These are phyloP conservation scores for Oscheius onirici DNA, from an alignment of 2,888 invertebrate genomes.

Conservation along the genomic window DNA sequence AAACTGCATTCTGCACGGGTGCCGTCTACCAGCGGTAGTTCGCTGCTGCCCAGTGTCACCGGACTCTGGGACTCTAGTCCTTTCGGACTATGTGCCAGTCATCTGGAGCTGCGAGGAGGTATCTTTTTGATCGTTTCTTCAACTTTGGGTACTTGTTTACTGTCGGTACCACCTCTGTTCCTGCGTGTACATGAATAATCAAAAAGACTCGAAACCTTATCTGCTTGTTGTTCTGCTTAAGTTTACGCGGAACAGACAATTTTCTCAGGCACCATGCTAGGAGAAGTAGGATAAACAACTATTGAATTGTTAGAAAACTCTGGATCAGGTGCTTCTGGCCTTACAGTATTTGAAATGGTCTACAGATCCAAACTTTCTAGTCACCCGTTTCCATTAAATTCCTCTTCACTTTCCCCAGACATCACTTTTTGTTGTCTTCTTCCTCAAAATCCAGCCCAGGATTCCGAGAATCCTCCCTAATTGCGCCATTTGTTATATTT, in stretches of 20 bases:
- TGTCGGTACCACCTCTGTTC: not conserved
- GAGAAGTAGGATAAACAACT: too few species aligned
- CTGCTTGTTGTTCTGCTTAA: not conserved
- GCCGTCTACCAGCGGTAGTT: slow-evolving; percentile 4
- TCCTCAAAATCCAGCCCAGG: too few species aligned
- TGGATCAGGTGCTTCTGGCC: too few species aligned
- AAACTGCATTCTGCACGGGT: slow-evolving; percentile 26
- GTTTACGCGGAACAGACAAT: too few species aligned
- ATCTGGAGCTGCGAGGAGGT: slow-evolving; percentile 18
- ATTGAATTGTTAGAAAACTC: too few species aligned
- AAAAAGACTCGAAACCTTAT: slow-evolving; percentile 5
- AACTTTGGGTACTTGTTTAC: slow-evolving; percentile 6
- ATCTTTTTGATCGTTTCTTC: not conserved
- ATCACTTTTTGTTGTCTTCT: too few species aligned
- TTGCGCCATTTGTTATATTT: slow-evolving; percentile 1
- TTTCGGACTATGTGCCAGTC: slow-evolving; percentile 20
- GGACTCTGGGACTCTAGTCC: slow-evolving; percentile 4
- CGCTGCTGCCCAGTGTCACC: not conserved
- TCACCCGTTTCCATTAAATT: too few species aligned
- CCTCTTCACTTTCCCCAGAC: too few species aligned
- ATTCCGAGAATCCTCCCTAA: not conserved
- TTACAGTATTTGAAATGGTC: too few species aligned
- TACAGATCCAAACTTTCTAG: too few species aligned
- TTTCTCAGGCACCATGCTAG: too few species aligned
- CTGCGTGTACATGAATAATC: slow-evolving; percentile 14